Evolutionary conservation across 2,797 vertebrate genomes (phyloP).

Genomic region (Clamator glandarius): DNA sequence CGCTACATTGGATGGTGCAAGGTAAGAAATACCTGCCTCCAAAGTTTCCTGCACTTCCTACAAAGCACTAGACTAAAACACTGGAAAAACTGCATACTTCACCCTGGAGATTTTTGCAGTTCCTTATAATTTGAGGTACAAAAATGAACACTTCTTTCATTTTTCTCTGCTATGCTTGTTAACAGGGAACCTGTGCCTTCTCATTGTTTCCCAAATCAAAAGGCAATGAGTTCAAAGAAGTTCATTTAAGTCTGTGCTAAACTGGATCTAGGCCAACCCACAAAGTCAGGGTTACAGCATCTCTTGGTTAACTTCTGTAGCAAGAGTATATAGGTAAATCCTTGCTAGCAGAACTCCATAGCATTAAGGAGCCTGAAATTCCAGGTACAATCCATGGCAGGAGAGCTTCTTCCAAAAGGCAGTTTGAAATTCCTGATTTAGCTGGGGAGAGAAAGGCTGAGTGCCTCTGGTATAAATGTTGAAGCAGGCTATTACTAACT

Average conservation of each 20-base stretch:
- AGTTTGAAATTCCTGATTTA: neutral
- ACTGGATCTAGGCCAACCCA: neutral
- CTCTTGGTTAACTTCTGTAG: neutral
- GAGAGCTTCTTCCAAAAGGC: neutral
- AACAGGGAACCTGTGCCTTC: fast-evolving
- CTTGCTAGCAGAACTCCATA: neutral
- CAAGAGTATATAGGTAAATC: fast-evolving
- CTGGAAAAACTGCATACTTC: no score
- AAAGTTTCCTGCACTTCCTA: fast-evolving
- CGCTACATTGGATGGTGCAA: conserved; percentile 77
- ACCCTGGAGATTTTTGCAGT: neutral
- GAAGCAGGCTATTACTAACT: neutral
- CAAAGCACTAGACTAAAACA: fast-evolving
- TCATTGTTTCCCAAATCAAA: neutral
- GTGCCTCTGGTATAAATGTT: neutral
- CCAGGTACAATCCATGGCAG: neutral
- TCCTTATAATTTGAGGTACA: neutral
- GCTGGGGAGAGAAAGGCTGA: neutral
- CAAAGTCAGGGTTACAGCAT: neutral
- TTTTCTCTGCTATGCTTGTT: neutral
- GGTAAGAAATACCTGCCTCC: conserved; percentile 75
- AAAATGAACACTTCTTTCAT: neutral
- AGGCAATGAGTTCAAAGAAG: neutral
- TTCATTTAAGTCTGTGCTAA: neutral
- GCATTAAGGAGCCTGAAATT: neutral